Evolutionary conservation across 2,797 vertebrate genomes (phyloP).

Genomic region (Antennarius maculatus): DNA sequence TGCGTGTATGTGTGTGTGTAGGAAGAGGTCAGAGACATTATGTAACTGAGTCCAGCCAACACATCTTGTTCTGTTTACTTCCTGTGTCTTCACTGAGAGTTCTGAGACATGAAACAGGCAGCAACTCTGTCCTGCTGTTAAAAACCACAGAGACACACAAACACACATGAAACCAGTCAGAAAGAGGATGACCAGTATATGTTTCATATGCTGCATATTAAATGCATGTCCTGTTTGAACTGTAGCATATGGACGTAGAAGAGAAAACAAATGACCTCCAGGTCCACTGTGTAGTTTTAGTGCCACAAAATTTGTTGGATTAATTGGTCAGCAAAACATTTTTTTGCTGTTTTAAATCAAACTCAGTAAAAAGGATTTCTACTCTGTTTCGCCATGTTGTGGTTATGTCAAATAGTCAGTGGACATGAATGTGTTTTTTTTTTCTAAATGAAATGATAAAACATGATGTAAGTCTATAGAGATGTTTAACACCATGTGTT

Average conservation of each 20-base stretch:
- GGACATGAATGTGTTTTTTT: constrained; percentile 7
- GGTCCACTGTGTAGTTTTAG: no score
- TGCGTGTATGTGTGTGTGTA: constrained; percentile 26
- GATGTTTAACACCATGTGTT: constrained; percentile 1
- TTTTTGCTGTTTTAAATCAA: constrained; percentile 5
- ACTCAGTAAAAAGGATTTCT: not conserved
- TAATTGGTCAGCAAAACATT: no score
- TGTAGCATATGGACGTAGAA: not conserved
- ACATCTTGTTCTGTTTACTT: constrained; percentile 40
- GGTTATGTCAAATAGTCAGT: constrained; percentile 12
- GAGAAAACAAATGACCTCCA: not conserved
- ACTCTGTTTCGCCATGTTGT: not conserved
- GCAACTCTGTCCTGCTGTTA: not conserved
- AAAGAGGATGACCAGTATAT: not conserved
- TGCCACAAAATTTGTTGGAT: no score
- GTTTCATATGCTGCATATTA: not conserved
- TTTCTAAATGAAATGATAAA: constrained; percentile 40
- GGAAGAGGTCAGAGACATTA: constrained; percentile 55
- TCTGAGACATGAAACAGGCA: constrained; percentile 8
- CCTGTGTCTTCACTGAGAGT: not conserved
- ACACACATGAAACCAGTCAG: constrained; percentile 4
- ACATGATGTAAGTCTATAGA: constrained; percentile 12
- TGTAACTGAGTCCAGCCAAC: constrained; percentile 34
- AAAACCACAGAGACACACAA: not conserved
- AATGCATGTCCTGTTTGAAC: constrained; percentile 3